phyloP scores from a whole-genome alignment of 2,797 vertebrate species.

The Acanthopagrus latus region DNA sequence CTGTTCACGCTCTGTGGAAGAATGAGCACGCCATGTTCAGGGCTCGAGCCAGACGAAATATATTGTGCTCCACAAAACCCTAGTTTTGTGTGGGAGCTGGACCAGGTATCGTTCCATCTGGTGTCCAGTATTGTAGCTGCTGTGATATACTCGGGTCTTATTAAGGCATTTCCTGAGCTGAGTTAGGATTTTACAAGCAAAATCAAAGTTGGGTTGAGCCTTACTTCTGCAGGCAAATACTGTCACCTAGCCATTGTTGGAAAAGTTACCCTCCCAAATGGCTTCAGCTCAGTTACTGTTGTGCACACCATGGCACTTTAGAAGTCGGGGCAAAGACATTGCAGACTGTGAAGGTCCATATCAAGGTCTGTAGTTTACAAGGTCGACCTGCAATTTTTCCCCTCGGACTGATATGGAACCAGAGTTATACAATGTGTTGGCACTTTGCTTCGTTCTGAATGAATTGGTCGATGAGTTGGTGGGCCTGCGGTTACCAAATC shows the following conservation, averaged over 20 bases:
- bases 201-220: neutral
- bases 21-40: neutral
- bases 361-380: conserved; percentile 61
- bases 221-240: neutral
- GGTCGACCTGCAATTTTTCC: conserved; percentile 26
- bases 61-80: conserved; percentile 10
- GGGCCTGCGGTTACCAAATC: conserved; percentile 53
- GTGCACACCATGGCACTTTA: conserved; percentile 34
- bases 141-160: conserved; percentile 18
- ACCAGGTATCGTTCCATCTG: conserved; percentile 19
- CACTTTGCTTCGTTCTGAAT: conserved; percentile 51
- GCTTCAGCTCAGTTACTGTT: conserved; percentile 32
- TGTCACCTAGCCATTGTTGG: neutral
- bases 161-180: conserved; percentile 30
- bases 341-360: conserved; percentile 57
- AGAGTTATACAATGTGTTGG: conserved; percentile 32
- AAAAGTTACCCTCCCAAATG: conserved; percentile 13
- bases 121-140: conserved; percentile 31
- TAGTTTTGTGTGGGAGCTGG: neutral
- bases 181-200: conserved; percentile 20
- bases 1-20: conserved; percentile 11
- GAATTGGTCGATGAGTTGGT: conserved; percentile 20
- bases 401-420: conserved; percentile 36
- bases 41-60: conserved; percentile 16
- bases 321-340: conserved; percentile 3